Conservation (phyloP, 2,113 vertebrate species). For the Platichthys stellatus region DNA sequence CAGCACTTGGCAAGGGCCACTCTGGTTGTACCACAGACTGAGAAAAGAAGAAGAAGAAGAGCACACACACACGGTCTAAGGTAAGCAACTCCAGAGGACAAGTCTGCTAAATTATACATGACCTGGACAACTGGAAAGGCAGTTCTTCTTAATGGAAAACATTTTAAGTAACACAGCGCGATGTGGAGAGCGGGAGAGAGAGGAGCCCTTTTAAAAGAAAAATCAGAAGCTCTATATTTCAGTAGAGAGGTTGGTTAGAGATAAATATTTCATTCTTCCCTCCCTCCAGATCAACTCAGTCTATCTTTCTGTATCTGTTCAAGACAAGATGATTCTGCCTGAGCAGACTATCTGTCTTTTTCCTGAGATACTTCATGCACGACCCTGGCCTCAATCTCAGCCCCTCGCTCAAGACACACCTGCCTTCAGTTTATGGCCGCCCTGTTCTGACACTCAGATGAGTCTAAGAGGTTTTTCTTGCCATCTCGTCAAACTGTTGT, state of each 20-base stretch:
- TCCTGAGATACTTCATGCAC: neutral
- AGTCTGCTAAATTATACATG: slow-evolving; percentile 64
- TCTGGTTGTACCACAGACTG: slow-evolving; percentile 20
- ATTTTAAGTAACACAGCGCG: slow-evolving; percentile 22
- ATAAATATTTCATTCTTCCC: slow-evolving; percentile 50
- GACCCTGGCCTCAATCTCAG: slow-evolving; percentile 33
- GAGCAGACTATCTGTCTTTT: slow-evolving; percentile 11
- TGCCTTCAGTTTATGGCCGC: slow-evolving; percentile 28
- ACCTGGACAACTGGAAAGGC: slow-evolving; percentile 41
- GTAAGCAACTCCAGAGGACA: slow-evolving; percentile 27
- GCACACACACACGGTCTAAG: slow-evolving; percentile 2
- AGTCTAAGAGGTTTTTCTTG: slow-evolving; percentile 4
- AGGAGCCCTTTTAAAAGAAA: neutral
- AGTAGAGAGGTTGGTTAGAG: slow-evolving; percentile 1
- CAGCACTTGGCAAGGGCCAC: slow-evolving; percentile 4
- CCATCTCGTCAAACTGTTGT: neutral
- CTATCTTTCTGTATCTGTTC: slow-evolving; percentile 19
- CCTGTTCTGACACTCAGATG: neutral
- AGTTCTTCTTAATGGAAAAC: slow-evolving; percentile 60
- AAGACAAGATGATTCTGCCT: slow-evolving; percentile 28
- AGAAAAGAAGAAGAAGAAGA: neutral
- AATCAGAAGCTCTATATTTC: slow-evolving; percentile 10
- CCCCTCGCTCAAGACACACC: slow-evolving; percentile 22
- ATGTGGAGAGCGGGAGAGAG: neutral
- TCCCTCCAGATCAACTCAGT: neutral